Evolutionary conservation across 2,888 invertebrate genomes (phyloP), one percentile per base, ranked within the genome.

Genomic region (Thereva unica): DNA sequence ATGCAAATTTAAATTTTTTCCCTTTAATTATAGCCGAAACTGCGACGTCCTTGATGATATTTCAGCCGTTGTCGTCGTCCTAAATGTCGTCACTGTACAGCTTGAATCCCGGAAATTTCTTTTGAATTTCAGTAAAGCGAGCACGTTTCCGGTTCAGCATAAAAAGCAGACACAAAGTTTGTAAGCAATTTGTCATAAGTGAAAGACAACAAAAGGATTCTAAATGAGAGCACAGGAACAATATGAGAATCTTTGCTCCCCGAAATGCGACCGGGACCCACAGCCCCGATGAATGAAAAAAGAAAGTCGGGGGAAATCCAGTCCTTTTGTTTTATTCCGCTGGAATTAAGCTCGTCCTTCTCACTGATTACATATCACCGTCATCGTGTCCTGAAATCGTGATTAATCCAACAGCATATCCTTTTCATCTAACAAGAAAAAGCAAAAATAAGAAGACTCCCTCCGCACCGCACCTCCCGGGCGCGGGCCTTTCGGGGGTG

Each of bases 121-220:
- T 23, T 23, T 23, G 23, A 23, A 23, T 23, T 23, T 23, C 23
- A 23, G 23, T 23, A 23, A 23, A 23, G 23, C 23, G 23, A 23
- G 23, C 23, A 23, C 23, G 23, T 23, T 23, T 23, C 23, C 23
- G 23, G 23, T 23, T 23, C 23, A 23, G 23, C 23, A 23, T 23
- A 23, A 23, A 23, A 23, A 23, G 23, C 23, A 23, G 23, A 23
- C 23, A 23, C 23, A 23, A 23, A 23, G 23, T 23, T 23, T 38
- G 38, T 38, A 53, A 37, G 53, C 53, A 53, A 53, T 53, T 53
- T 53, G 38, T 53, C 53, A 53, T 53, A 53, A 53, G 53, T 40
- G n/a, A 5, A 38, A 23, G 10, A 37, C 38, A 38, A 53, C 53
- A 53, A 53, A 53, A 53, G 53, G 38, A 53, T 38, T 53, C 53